Evolutionary conservation across 2,888 invertebrate species (phyloP).

Genomic region (Amiota minor): DNA sequence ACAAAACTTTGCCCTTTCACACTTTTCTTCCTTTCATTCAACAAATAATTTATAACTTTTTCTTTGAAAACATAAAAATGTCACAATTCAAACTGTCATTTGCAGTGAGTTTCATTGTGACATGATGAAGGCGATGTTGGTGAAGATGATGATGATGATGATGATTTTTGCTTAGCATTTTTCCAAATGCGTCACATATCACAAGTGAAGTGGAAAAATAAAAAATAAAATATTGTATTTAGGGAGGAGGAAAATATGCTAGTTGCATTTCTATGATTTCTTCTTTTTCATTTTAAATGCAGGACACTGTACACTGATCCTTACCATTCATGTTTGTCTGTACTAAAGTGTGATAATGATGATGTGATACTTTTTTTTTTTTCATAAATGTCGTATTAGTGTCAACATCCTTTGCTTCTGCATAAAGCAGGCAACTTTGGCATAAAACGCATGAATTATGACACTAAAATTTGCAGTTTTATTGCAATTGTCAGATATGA

Average conservation of each 20-base stretch:
- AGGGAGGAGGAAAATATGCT: too few relatives aligned
- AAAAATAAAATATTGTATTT: too few relatives aligned
- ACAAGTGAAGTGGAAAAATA: too few relatives aligned
- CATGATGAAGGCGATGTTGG: background rate
- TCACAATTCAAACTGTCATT: background rate
- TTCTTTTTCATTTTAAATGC: too few relatives aligned
- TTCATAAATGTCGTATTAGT: constrained; percentile 65
- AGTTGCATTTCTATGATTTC: too few relatives aligned
- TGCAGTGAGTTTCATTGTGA: background rate
- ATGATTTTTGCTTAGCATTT: background rate
- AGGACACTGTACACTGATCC: too few relatives aligned
- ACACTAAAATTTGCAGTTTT: constrained; percentile 26
- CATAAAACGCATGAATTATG: constrained; percentile 17
- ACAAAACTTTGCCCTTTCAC: too few relatives aligned
- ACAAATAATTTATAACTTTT: background rate
- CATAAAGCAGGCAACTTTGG: constrained; percentile 8
- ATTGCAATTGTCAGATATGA: constrained; percentile 19
- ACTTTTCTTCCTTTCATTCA: too few relatives aligned
- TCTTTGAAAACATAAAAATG: background rate
- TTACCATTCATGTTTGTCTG: background rate
- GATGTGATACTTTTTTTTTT: constrained; percentile 51
- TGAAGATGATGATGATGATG: background rate
- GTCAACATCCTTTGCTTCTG: constrained; percentile 42
- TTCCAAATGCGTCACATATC: background rate
- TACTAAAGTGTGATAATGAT: background rate